Conservation (phyloP, 2,888 invertebrate species). For the Lochmaea crataegi region DNA sequence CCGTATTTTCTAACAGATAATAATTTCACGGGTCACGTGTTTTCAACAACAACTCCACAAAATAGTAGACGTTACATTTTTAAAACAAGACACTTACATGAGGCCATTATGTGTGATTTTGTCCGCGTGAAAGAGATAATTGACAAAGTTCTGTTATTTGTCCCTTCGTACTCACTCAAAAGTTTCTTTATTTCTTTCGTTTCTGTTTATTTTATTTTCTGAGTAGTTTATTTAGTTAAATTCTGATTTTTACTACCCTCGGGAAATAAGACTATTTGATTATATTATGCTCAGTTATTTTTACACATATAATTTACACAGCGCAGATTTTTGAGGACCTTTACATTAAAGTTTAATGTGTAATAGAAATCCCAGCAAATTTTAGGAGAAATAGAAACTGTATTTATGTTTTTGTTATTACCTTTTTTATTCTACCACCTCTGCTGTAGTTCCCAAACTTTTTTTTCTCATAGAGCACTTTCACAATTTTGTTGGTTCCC, state of each 20-base stretch:
- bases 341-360: too few relatives aligned
- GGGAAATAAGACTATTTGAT: background rate
- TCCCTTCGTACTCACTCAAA: background rate
- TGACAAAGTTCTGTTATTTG: background rate
- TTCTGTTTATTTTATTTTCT: background rate
- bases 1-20: background rate
- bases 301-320: too few relatives aligned
- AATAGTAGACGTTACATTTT: background rate
- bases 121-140: background rate
- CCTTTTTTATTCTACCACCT: too few relatives aligned
- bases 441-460: too few relatives aligned
- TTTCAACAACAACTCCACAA: background rate
- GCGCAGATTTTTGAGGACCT: too few relatives aligned
- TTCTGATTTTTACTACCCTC: background rate
- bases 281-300: too few relatives aligned
- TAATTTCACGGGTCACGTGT: slow-evolving; percentile 1
- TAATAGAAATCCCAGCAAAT: too few relatives aligned
- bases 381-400: too few relatives aligned
- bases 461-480: too few relatives aligned
- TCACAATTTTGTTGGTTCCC: too few relatives aligned
- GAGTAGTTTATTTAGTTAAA: background rate
- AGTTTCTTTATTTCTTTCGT: background rate
- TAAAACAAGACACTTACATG: slow-evolving; percentile 2
- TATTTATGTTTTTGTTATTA: too few relatives aligned
- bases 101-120: background rate